Evolutionary conservation across 1,140 invertebrate species (phyloP).

Genomic region (Zaprionus africanus): DNA sequence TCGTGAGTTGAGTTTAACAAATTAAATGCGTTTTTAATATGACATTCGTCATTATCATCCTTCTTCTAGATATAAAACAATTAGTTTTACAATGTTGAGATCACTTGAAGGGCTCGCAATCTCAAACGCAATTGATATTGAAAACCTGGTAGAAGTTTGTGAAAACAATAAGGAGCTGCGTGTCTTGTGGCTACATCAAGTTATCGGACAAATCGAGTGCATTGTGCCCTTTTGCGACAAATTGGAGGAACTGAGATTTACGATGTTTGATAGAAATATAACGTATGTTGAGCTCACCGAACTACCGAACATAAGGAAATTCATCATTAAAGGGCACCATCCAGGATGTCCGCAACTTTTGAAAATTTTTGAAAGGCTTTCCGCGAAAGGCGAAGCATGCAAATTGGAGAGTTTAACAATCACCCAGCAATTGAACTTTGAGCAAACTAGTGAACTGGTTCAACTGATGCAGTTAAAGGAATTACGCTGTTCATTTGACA

Average conservation of each 20-base stretch:
- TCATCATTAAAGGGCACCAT: neutral
- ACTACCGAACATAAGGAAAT: neutral
- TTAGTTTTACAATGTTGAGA: neutral
- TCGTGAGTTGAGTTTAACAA: neutral
- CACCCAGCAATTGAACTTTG: neutral
- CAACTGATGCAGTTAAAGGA: slow-evolving; percentile 11
- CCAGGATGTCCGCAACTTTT: neutral
- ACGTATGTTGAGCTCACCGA: neutral
- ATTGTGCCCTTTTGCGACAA: neutral
- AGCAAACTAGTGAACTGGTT: slow-evolving; percentile 13
- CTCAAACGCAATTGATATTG: neutral
- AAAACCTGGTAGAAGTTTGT: neutral
- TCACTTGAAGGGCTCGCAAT: neutral
- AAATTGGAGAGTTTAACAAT: slow-evolving; percentile 10
- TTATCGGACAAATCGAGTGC: neutral
- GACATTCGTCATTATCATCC: no score
- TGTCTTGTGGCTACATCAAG: neutral
- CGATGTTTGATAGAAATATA: neutral
- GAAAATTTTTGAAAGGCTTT: slow-evolving; percentile 14
- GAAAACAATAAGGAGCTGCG: neutral
- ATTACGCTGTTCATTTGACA: slow-evolving; percentile 18
- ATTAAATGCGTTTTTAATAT: neutral
- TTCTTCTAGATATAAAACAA: neutral
- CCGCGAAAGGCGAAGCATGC: neutral
- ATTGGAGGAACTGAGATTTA: neutral